Conservation (phyloP, 1,140 invertebrate species). For the Brachionus angularis region DNA sequence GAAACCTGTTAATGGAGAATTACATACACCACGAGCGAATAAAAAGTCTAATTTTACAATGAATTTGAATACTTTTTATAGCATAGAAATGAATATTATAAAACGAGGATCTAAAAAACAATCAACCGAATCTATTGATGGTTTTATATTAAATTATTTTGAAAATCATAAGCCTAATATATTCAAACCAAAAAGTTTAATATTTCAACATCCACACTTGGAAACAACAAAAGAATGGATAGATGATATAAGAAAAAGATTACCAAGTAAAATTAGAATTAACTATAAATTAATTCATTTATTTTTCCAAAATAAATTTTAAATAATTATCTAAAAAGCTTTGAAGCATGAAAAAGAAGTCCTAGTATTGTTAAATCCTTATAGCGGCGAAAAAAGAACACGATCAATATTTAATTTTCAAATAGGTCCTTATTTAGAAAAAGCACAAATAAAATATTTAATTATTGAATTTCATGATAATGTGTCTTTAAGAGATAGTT, state of each 20-base stretch:
- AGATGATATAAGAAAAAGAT: not conserved
- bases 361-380: slow-evolving; percentile 26
- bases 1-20: not conserved
- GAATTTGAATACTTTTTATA: slow-evolving; percentile 1
- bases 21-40: too few species aligned
- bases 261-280: not conserved
- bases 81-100: not conserved
- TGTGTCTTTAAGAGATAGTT: not conserved
- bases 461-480: slow-evolving; percentile 30
- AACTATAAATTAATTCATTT: too few species aligned
- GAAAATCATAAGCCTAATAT: not conserved
- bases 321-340: too few species aligned
- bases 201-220: slow-evolving; percentile 28
- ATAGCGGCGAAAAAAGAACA: slow-evolving; percentile 13
- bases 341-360: not conserved
- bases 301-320: too few species aligned
- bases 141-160: slow-evolving; percentile 8
- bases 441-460: not conserved
- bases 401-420: slow-evolving; percentile 39
- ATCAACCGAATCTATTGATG: not conserved
- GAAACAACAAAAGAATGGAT: slow-evolving; percentile 21
- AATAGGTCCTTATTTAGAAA: not conserved
- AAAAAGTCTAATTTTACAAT: not conserved
- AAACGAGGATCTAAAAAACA: not conserved
- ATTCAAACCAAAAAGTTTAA: not conserved